These are phyloP conservation scores for Cichlasoma orientale DNA, from an alignment of 2,797 vertebrate species.

Conservation along the genomic window DNA sequence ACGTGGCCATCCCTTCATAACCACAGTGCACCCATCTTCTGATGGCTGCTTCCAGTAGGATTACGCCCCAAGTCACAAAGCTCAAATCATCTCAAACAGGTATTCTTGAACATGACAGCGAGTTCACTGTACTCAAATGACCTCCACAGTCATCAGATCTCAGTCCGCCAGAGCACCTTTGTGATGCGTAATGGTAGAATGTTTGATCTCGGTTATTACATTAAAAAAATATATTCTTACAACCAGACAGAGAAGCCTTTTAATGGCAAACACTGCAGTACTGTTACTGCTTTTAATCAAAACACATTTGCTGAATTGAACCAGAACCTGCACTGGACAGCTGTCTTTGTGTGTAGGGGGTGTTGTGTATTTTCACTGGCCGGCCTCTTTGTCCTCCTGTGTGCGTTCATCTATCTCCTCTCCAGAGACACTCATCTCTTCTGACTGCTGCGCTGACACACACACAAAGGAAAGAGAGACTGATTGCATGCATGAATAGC, in stretches of 20 bases:
- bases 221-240: not conserved
- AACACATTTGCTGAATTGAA: conserved; percentile 26
- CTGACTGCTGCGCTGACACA: conserved; percentile 70
- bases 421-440: conserved; percentile 69
- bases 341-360: conserved; percentile 54
- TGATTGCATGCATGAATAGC: conserved; percentile 62
- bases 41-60: no score
- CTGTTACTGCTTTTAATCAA: conserved; percentile 24
- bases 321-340: conserved; percentile 50
- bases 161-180: no score
- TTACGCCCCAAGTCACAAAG: no score
- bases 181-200: not conserved
- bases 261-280: not conserved
- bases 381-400: conserved; percentile 65
- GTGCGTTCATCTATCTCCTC: conserved; percentile 64
- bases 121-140: no score
- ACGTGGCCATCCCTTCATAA: no score
- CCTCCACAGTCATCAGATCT: no score
- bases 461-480: conserved; percentile 68
- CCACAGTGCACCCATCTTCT: no score
- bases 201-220: not conserved
- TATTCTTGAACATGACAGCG: no score
- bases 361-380: conserved; percentile 53
- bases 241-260: not conserved
- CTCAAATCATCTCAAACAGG: no score